phyloP scores from a whole-genome alignment of 2,113 vertebrate species.

The Mugil cephalus region DNA sequence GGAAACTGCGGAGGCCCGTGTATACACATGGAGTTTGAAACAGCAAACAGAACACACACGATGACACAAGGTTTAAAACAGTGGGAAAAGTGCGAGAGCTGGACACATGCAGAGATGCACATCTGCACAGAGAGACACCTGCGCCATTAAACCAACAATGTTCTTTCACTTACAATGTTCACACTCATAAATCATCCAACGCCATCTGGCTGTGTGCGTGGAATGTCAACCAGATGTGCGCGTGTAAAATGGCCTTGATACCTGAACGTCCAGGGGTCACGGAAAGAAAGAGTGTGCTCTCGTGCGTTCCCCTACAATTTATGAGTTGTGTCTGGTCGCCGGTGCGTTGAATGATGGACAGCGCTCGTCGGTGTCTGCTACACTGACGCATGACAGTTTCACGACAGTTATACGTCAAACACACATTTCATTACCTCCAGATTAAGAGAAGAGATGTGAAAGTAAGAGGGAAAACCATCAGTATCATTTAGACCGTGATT shows the following conservation, averaged over 20 bases:
- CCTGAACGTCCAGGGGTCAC: conserved; percentile 50
- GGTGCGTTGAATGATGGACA: conserved; percentile 44
- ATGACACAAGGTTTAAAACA: conserved; percentile 4
- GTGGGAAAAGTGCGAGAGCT: background rate
- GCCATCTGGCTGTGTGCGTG: conserved; percentile 54
- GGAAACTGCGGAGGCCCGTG: background rate
- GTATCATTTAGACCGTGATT: conserved; percentile 56
- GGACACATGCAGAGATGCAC: conserved; percentile 7
- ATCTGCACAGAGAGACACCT: conserved; percentile 27
- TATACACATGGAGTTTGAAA: conserved; percentile 1
- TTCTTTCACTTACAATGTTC: conserved; percentile 55
- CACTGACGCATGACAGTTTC: conserved; percentile 10
- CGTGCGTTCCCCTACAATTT: conserved; percentile 34
- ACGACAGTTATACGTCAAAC: conserved; percentile 30
- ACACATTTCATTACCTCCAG: conserved; percentile 39
- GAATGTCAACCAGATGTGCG: conserved; percentile 62
- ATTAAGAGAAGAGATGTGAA: conserved; percentile 19
- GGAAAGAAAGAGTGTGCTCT: conserved; percentile 32
- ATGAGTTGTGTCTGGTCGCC: conserved; percentile 21
- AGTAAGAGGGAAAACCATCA: conserved; percentile 18
- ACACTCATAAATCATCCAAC: conserved; percentile 44
- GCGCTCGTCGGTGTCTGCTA: conserved; percentile 22
- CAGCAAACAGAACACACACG: conserved; percentile 24
- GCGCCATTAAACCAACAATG: conserved; percentile 49
- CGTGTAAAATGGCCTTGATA: conserved; percentile 47